Conservation (phyloP, 1,140 invertebrate species). For the Drosophila persimilis region DNA sequence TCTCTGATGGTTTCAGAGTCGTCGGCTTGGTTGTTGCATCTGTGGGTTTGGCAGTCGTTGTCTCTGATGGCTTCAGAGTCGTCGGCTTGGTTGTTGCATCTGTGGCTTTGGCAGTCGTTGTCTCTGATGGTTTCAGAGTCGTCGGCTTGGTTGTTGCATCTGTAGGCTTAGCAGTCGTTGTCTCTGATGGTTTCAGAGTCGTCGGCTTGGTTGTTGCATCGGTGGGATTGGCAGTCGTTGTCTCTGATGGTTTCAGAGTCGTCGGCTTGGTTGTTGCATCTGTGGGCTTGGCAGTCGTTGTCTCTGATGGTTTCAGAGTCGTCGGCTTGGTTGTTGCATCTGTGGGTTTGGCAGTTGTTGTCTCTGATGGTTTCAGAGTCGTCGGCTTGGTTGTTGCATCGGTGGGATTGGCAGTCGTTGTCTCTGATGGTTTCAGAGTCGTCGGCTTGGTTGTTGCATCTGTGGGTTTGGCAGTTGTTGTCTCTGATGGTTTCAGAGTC, state of each 20-base stretch:
- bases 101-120: not conserved
- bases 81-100: not conserved
- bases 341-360: not conserved
- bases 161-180: not conserved
- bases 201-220: not conserved
- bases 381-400: not conserved
- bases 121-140: not conserved
- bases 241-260: not conserved
- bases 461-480: not conserved
- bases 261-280: slow-evolving; percentile 1
- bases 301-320: slow-evolving; percentile 1
- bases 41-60: not conserved
- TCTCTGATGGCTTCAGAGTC: not conserved
- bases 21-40: not conserved
- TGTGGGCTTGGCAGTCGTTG: not conserved
- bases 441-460: slow-evolving; percentile 1
- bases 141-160: not conserved
- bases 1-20: not conserved
- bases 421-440: slow-evolving; percentile 1
- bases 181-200: not conserved
- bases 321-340: not conserved
- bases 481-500: slow-evolving; percentile 1
- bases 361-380: slow-evolving; percentile 1
- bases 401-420: not conserved
- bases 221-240: not conserved